These are phyloP conservation scores for Coreius guichenoti DNA, from an alignment of 2,797 vertebrate genomes.

Conservation along the genomic window DNA sequence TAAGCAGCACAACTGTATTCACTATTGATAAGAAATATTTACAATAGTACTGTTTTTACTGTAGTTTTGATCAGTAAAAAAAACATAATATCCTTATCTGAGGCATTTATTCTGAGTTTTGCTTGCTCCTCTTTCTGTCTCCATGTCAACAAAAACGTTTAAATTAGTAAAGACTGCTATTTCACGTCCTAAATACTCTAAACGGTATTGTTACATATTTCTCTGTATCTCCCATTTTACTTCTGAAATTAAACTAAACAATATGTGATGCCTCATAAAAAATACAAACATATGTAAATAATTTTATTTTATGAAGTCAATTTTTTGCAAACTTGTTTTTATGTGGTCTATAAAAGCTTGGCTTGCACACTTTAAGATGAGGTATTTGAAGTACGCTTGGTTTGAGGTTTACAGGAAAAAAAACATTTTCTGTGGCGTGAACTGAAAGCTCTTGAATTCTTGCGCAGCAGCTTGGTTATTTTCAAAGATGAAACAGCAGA, in stretches of 20 bases:
- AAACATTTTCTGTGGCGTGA: conserved; percentile 39
- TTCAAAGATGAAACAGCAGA: conserved; percentile 32
- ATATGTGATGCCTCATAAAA: conserved; percentile 42
- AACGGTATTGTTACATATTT: background rate
- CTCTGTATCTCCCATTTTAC: conserved; percentile 20
- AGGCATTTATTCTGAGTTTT: background rate
- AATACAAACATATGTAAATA: conserved; percentile 50
- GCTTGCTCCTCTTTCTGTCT: background rate
- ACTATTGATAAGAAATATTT: background rate
- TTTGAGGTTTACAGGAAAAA: conserved; percentile 37
- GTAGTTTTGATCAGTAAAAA: background rate
- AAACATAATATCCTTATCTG: background rate
- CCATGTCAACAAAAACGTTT: background rate
- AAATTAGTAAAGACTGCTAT: conserved; percentile 60
- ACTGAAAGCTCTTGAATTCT: conserved; percentile 34
- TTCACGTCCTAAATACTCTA: background rate
- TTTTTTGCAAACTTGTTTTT: conserved; percentile 45
- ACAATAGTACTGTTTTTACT: background rate
- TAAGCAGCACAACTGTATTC: background rate
- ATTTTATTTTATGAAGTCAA: conserved; percentile 18
- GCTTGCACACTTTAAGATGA: conserved; percentile 14
- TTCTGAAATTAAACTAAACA: conserved; percentile 62
- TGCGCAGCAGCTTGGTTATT: conserved; percentile 12
- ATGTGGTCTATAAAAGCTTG: conserved; percentile 43
- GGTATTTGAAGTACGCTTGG: conserved; percentile 26